These are phyloP conservation scores for Pangasius larnaudii DNA, from an alignment of 2,797 vertebrate species.

Conservation along the genomic window DNA sequence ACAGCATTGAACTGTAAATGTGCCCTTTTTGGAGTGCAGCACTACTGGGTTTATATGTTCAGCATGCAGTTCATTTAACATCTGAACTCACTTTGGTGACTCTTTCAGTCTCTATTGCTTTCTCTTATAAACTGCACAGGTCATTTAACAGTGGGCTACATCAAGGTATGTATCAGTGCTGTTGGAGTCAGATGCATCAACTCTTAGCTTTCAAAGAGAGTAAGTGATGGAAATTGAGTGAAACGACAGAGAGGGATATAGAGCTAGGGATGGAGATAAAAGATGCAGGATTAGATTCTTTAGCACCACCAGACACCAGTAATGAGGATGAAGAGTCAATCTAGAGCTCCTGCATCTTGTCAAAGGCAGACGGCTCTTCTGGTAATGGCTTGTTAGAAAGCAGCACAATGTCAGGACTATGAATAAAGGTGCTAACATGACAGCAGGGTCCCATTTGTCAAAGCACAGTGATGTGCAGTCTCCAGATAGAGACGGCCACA, in stretches of 20 bases:
- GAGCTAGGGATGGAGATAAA: constrained; percentile 38
- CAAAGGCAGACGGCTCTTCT: constrained; percentile 53
- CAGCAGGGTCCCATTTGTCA: constrained; percentile 53
- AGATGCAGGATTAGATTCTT: constrained; percentile 26
- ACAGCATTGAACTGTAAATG: background rate
- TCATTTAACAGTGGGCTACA: constrained; percentile 29
- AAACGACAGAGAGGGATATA: background rate
- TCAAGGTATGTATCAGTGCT: background rate
- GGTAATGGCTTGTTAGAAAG: constrained; percentile 59
- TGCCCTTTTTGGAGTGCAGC: background rate
- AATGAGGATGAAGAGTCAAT: constrained; percentile 50
- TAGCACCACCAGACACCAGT: constrained; percentile 25
- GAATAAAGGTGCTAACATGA: constrained; percentile 58
- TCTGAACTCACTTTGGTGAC: background rate
- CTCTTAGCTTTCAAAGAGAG: background rate
- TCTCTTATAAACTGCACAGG: constrained; percentile 32
- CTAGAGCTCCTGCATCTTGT: constrained; percentile 47
- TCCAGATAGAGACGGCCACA: constrained; percentile 17
- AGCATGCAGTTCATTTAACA: constrained; percentile 15
- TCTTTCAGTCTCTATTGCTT: constrained; percentile 3
- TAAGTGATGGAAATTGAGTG: constrained; percentile 6
- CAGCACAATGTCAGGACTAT: constrained; percentile 63
- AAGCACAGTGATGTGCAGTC: constrained; percentile 36
- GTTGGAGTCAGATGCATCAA: constrained; percentile 31
- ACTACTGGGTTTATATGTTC: constrained; percentile 4